Conservation (phyloP, 2,888 invertebrate species). For the Plusia festucae region DNA sequence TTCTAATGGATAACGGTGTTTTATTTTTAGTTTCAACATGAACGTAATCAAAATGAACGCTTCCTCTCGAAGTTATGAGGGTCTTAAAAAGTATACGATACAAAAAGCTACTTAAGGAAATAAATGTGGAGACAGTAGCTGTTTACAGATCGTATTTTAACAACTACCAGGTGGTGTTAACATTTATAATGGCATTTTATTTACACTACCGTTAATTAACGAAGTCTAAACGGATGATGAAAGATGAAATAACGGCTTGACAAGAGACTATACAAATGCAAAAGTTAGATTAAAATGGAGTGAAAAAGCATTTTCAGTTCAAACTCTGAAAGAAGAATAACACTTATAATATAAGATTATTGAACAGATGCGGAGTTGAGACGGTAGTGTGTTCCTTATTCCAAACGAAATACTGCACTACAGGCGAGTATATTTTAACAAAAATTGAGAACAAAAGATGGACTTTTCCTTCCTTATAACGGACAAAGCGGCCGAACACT, state of each 20-base stretch:
- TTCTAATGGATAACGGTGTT: conserved; percentile 68
- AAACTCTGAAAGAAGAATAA: not conserved
- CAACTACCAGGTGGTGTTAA: not conserved
- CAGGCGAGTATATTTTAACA: not conserved
- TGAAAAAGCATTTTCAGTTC: not conserved
- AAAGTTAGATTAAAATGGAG: not conserved
- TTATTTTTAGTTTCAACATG: conserved; percentile 59
- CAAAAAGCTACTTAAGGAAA: conserved; percentile 38
- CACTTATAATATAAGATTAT: conserved; percentile 6
- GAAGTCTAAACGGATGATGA: not conserved
- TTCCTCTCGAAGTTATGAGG: conserved; percentile 50
- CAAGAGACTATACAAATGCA: not conserved
- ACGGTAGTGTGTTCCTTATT: not conserved
- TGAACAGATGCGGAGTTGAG: not conserved
- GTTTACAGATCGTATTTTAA: conserved; percentile 11
- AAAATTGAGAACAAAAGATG: not conserved
- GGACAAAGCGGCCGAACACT: not conserved
- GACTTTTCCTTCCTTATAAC: not conserved
- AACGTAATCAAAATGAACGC: conserved; percentile 58
- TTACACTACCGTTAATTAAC: not conserved
- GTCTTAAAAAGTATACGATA: conserved; percentile 41
- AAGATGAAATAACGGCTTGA: not conserved
- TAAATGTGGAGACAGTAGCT: conserved; percentile 21
- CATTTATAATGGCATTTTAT: not conserved
- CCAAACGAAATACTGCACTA: not conserved